Evolutionary conservation across 2,888 invertebrate species (phyloP), one percentile per base, ranked within the genome.

Genomic region (Diogma glabrata): DNA sequence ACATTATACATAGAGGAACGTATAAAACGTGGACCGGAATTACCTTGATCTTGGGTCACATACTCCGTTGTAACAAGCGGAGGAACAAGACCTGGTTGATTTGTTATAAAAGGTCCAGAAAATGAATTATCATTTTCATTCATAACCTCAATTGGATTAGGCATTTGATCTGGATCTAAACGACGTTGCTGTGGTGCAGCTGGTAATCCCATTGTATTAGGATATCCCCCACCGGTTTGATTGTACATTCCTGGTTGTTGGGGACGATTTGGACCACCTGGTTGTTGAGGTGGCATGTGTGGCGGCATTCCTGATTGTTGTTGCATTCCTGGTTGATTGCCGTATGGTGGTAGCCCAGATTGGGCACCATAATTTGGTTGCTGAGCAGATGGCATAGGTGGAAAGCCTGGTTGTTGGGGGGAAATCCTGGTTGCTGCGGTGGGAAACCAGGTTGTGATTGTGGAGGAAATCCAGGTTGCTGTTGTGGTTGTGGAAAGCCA

Each of bases 151-250:
- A 92, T 91, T 10, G 92, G 92, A 72, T 90, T 93, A 4, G 94
- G 94, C 92, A 94, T 93, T 65, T 86, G 89, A 66, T 96, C 94
- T 12, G 95, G 95, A 73, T 96, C 92, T n/a, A 95, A 74, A 52
- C 82, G 72, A 62, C 77, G 79, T n/a, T n/a, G n/a, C 54, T 63
- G 73, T 52, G 64, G 67, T 1, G 72, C 69, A 2, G 64, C 58
- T 60, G 71, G 66, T 3, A 66, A 59, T 55, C 62, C 63, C 33
- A 59, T 56, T 22, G 17, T 30, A 2, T 17, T 5, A 19, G 57
- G 57, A 57, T 33, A 60, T 55, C 43, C 57, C 2, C 51, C 52
- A 22, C 47, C 19, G 20, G 20, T 26, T 47, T 50, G 40, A 53
- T 67, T 66, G 51, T 66, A 67, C 62, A 64, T 63, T 6, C 62